Evolutionary conservation across 2,888 invertebrate species (phyloP).

Genomic region (Pharmacophagus antenor): DNA sequence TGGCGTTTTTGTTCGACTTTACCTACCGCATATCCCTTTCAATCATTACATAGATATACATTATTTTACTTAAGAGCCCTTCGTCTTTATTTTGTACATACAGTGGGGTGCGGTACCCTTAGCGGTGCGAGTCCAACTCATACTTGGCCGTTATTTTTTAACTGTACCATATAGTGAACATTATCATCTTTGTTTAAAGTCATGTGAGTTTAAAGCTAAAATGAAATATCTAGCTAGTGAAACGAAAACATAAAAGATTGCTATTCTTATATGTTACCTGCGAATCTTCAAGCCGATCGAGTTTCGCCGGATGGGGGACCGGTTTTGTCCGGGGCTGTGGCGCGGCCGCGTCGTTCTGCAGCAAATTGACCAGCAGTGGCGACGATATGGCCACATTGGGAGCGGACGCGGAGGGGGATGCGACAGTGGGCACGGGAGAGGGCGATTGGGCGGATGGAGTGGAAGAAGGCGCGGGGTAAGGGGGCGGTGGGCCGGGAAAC

Average conservation of each 20-base stretch:
- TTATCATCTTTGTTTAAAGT: too few species aligned
- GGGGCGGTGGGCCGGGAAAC: slow-evolving; percentile 65
- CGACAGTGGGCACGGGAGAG: slow-evolving; percentile 35
- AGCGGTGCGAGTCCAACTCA: too few species aligned
- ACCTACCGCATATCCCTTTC: too few species aligned
- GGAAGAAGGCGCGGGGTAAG: slow-evolving; percentile 38
- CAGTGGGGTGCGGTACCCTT: too few species aligned
- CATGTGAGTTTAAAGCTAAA: too few species aligned
- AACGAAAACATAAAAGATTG: background rate
- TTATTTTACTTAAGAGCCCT: too few species aligned
- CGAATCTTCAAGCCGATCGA: slow-evolving; percentile 65
- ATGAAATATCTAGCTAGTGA: background rate
- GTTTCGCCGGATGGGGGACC: slow-evolving; percentile 60
- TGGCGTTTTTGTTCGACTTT: too few species aligned
- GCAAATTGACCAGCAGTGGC: slow-evolving; percentile 93
- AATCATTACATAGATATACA: too few species aligned
- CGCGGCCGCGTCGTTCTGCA: slow-evolving; percentile 89
- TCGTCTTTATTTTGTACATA: too few species aligned
- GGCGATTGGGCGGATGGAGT: slow-evolving; percentile 41
- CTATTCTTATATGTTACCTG: slow-evolving; percentile 48
- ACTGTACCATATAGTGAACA: too few species aligned
- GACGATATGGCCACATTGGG: slow-evolving; percentile 89
- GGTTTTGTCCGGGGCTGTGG: slow-evolving; percentile 58
- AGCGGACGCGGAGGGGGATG: slow-evolving; percentile 41
- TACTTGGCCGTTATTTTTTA: too few species aligned